These are phyloP conservation scores for Schizopygopsis pylzovi DNA, from an alignment of 2,797 vertebrate genomes.

Conservation along the genomic window DNA sequence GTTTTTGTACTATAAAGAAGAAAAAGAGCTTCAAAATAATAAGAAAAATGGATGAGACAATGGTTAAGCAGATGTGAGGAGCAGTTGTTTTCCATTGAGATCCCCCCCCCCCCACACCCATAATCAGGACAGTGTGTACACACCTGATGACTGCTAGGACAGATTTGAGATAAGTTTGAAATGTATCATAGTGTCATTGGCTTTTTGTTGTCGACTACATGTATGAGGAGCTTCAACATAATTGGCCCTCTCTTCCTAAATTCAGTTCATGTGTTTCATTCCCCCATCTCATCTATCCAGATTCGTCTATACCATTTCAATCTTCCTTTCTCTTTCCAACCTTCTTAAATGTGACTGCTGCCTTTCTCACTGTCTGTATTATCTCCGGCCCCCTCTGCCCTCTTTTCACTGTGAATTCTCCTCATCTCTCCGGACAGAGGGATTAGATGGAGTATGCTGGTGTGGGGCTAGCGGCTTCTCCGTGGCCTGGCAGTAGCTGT, in stretches of 20 bases:
- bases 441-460: conserved; percentile 57
- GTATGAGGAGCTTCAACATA: not conserved
- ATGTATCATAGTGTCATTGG: not conserved
- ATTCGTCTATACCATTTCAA: not conserved
- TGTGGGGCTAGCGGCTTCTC: conserved; percentile 92
- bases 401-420: conserved; percentile 21
- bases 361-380: conserved; percentile 56
- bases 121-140: not conserved
- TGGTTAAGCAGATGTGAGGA: not conserved
- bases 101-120: too few relatives aligned
- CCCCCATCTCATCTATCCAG: conserved; percentile 56
- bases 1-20: not conserved
- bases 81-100: not conserved
- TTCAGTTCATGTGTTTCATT: not conserved
- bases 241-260: not conserved
- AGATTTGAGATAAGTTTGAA: not conserved
- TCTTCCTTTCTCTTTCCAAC: not conserved
- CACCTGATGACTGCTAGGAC: not conserved
- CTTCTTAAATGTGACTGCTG: conserved; percentile 63
- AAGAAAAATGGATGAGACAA: not conserved
- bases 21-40: not conserved
- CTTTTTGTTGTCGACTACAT: not conserved
- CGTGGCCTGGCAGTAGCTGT: conserved; percentile 89
- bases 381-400: conserved; percentile 32
- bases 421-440: conserved; percentile 48